Evolutionary conservation across 2,888 invertebrate genomes (phyloP).

Genomic region (Girardia tigrina): DNA sequence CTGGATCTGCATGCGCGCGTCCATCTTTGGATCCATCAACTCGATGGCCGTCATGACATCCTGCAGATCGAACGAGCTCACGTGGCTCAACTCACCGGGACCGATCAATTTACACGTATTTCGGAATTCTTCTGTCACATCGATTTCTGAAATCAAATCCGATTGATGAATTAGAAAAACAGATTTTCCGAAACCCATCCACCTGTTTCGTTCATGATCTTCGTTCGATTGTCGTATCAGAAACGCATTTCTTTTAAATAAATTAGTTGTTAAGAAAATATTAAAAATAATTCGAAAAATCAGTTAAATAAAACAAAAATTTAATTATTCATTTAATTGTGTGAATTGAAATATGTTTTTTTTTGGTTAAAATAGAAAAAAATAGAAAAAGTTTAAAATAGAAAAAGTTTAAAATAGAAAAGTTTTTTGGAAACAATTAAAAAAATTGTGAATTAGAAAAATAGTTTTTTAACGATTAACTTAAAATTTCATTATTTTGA

Average conservation of each 20-base stretch:
- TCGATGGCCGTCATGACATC: constrained; percentile 99
- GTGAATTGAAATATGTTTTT: too few species aligned
- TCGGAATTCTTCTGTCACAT: constrained; percentile 46
- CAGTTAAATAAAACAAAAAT: not conserved
- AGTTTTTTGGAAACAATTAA: too few species aligned
- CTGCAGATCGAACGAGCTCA: constrained; percentile 61
- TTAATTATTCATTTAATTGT: too few species aligned
- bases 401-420: too few species aligned
- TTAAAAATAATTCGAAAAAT: not conserved
- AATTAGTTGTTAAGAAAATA: not conserved
- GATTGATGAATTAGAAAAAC: not conserved
- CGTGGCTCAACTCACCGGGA: constrained; percentile 77
- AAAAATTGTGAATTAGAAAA: too few species aligned
- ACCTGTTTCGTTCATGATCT: not conserved
- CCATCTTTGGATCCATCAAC: constrained; percentile 99
- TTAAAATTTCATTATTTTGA: too few species aligned
- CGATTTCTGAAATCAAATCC: constrained; percentile 36
- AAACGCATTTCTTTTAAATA: not conserved
- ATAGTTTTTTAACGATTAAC: too few species aligned
- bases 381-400: too few species aligned
- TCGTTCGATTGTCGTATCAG: too few species aligned
- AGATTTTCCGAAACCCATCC: too few species aligned
- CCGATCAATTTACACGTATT: constrained; percentile 57
- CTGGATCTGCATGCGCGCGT: constrained; percentile 75
- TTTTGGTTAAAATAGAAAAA: too few species aligned